Base-by-base conservation (phyloP, 2,797 vertebrate genomes). In the Sarcophilus harrisii region DNA sequence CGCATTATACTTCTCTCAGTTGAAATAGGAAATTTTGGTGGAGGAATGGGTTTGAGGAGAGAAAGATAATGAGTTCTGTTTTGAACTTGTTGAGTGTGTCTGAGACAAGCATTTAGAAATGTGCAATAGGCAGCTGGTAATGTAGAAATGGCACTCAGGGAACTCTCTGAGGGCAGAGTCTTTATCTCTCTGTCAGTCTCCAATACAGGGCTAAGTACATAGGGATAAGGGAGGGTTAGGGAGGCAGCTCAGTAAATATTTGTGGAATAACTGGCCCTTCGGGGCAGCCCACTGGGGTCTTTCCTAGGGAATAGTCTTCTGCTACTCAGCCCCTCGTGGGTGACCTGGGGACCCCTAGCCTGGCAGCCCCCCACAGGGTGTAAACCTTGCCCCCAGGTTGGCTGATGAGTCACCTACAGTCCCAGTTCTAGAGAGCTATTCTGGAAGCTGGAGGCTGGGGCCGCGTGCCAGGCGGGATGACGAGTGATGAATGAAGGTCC, bases 341-440 rank as follows among this genome's bases (percentile, higher is more conserved):
- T 45, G 38, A 38, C 21, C 66, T 81, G 21, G n/a, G 66, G 18
- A 87, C 73, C 38, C 21, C 73, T 45, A 21, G 38, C 9, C 73
- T 4, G 38, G 38, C 38, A 87, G 24, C 38, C 45, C 38, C 38
- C 66, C 59, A 30, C 66, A 45, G 21, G 38, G 73, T 49, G 24
- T 27, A 49, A 87, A 30, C 3, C 38, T 87, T 87, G 73, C 73
- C 73, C 73, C 73, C 38, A 49, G 73, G 73, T 38, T 87, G 73
- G 73, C 73, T 45, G 73, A 49, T 87, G 73, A 87, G 73, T 87
- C 73, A 87, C 73, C 73, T 87, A 45, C 21, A 87, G 73, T 87
- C 73, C 38, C 73, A 87, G 38, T 87, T 87, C 73, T 87, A 49
- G 73, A 87, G 73, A 87, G 73, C 73, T 87, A 87, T 87, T 87